These are phyloP conservation scores for Ophion ventricosus DNA, from an alignment of 2,888 invertebrate species.

Conservation along the genomic window DNA sequence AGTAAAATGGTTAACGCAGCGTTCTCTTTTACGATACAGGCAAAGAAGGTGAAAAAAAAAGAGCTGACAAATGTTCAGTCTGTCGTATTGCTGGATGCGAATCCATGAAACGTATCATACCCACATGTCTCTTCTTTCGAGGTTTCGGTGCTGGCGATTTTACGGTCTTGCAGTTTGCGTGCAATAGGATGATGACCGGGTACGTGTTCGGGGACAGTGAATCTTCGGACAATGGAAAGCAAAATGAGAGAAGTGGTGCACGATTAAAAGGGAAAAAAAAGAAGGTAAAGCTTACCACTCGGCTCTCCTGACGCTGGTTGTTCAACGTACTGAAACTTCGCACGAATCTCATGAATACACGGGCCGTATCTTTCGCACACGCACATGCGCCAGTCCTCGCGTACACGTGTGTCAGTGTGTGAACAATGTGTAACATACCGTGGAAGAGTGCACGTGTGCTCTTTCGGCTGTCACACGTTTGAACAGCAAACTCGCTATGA, in stretches of 20 bases:
- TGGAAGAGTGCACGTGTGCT: constrained; percentile 43
- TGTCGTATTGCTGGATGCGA: neutral
- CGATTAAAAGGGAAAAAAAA: constrained; percentile 31
- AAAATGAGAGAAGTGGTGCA: neutral
- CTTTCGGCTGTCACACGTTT: constrained; percentile 25
- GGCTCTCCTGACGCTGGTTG: constrained; percentile 30
- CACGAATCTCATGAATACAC: constrained; percentile 59
- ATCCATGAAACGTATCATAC: neutral
- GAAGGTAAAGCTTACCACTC: constrained; percentile 40
- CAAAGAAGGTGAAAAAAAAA: neutral
- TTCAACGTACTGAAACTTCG: constrained; percentile 52
- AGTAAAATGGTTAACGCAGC: too few species aligned
- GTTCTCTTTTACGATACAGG: too few species aligned
- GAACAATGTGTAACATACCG: constrained; percentile 33
- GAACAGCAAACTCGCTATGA: constrained; percentile 38
- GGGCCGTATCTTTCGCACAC: constrained; percentile 1
- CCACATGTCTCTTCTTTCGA: neutral
- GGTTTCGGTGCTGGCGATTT: neutral
- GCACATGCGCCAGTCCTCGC: neutral
- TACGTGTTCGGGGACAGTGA: neutral
- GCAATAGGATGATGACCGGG: too few species aligned
- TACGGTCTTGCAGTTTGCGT: too few species aligned
- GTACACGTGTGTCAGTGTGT: neutral
- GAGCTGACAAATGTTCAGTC: neutral
- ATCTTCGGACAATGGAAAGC: neutral